Conservation (phyloP, 2,113 vertebrate species). For the Beaufortia kweichowensis region DNA sequence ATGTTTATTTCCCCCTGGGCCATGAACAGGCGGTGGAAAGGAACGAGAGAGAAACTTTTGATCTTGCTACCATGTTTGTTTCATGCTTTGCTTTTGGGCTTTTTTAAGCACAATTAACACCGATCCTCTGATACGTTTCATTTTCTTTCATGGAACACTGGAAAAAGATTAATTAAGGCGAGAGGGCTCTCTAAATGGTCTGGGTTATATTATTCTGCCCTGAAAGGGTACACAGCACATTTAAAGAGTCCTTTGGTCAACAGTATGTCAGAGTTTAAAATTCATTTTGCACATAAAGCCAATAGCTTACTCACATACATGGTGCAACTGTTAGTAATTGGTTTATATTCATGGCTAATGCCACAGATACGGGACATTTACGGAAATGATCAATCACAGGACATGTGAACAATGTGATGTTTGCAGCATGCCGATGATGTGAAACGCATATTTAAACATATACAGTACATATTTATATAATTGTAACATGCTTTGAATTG, state of each 20-base stretch:
- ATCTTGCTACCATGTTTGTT: neutral
- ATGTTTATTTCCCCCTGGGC: neutral
- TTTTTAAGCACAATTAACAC: neutral
- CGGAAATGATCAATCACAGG: too few species aligned
- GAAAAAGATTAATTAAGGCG: neutral
- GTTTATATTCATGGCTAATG: too few species aligned
- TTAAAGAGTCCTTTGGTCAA: neutral
- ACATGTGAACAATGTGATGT: too few species aligned
- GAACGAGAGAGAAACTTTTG: neutral
- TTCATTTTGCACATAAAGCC: neutral
- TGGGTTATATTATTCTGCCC: neutral
- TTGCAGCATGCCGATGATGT: too few species aligned
- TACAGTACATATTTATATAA: too few species aligned
- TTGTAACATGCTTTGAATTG: too few species aligned
- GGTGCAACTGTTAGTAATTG: too few species aligned
- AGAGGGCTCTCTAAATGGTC: neutral
- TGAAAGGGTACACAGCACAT: neutral
- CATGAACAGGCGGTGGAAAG: neutral
- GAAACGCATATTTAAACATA: too few species aligned
- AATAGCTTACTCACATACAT: neutral
- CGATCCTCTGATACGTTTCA: neutral
- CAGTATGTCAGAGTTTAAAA: neutral
- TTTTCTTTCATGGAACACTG: neutral
- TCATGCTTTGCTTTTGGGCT: neutral
- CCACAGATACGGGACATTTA: too few species aligned